Percentiles rank a stretch among this genome's conserved stretches.
phyloP scores from a whole-genome alignment of 2,888 invertebrate species.

The Papilio demoleus region DNA sequence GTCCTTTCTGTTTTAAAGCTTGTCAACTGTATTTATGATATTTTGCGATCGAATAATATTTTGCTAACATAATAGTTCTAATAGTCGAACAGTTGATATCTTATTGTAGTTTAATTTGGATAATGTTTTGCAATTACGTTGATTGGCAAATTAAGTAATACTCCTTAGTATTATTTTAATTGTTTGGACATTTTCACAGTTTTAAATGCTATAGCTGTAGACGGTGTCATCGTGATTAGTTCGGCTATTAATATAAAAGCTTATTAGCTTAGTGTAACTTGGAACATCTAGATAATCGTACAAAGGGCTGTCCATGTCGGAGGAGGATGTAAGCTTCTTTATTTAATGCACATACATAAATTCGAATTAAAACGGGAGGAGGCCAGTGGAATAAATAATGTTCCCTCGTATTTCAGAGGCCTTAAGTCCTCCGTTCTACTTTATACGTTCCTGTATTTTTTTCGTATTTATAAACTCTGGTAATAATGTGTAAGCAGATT shows the following conservation, averaged over 20 bases:
- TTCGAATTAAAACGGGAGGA: slow-evolving; percentile 79
- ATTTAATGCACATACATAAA: slow-evolving; percentile 79
- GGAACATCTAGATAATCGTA: slow-evolving; percentile 47
- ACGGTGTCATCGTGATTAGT: too few relatives aligned
- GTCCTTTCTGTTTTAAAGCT: slow-evolving; percentile 2
- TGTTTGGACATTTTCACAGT: too few relatives aligned
- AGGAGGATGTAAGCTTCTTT: slow-evolving; percentile 66
- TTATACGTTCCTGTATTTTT: slow-evolving; percentile 71
- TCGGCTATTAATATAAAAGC: background rate
- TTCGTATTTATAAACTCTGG: slow-evolving; percentile 69
- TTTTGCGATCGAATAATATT: background rate
- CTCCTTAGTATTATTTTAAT: background rate
- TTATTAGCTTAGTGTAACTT: slow-evolving; percentile 33
- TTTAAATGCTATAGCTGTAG: too few relatives aligned
- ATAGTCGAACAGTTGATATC: background rate
- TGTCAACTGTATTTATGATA: background rate
- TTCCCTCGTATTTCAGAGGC: slow-evolving; percentile 75
- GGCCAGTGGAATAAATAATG: slow-evolving; percentile 76
- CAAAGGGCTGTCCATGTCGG: slow-evolving; percentile 57
- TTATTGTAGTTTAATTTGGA: too few relatives aligned
- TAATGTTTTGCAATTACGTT: too few relatives aligned
- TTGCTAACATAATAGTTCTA: too few relatives aligned
- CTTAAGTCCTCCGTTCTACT: slow-evolving; percentile 72
- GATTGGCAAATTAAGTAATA: too few relatives aligned
- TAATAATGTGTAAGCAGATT: slow-evolving; percentile 76